phyloP scores from a whole-genome alignment of 2,888 invertebrate species.

The Halocaridina rubra region DNA sequence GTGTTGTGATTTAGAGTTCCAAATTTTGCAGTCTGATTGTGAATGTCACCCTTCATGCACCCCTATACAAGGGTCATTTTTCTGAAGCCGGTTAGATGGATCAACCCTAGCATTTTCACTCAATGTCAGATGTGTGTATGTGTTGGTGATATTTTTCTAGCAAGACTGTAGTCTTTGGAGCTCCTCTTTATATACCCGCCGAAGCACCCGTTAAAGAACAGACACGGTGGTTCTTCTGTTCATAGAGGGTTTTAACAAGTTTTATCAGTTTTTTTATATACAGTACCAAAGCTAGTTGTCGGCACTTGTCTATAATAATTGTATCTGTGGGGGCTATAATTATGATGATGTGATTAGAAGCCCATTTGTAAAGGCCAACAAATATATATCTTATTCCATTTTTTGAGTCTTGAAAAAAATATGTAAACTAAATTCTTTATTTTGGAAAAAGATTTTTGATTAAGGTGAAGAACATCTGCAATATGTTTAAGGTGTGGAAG shows the following conservation, averaged over 20 bases:
- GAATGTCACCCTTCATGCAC: constrained; percentile 29
- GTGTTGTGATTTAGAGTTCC: constrained; percentile 54
- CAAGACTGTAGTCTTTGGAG: constrained; percentile 32
- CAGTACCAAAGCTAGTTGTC: constrained; percentile 40
- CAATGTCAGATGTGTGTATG: constrained; percentile 34
- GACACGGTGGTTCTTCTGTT: constrained; percentile 46
- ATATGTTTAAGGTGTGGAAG: constrained; percentile 13
- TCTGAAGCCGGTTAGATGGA: constrained; percentile 20
- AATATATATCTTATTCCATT: neutral
- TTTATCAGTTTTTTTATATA: constrained; percentile 48
- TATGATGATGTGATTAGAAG: constrained; percentile 7
- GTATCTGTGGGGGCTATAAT: constrained; percentile 17
- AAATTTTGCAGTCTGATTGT: constrained; percentile 45
- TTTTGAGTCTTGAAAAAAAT: no score
- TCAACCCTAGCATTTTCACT: constrained; percentile 13
- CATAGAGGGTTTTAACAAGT: constrained; percentile 54
- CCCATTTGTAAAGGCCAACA: constrained; percentile 19
- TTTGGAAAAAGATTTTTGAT: no score
- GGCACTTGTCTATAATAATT: constrained; percentile 28
- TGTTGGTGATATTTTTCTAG: constrained; percentile 33
- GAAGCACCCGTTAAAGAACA: constrained; percentile 43
- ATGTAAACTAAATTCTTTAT: no score
- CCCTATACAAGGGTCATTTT: constrained; percentile 13
- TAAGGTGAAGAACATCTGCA: no score
- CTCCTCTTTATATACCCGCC: constrained; percentile 47